Conservation (phyloP, 2,113 vertebrate species). For the Eptesicus fuscus region DNA sequence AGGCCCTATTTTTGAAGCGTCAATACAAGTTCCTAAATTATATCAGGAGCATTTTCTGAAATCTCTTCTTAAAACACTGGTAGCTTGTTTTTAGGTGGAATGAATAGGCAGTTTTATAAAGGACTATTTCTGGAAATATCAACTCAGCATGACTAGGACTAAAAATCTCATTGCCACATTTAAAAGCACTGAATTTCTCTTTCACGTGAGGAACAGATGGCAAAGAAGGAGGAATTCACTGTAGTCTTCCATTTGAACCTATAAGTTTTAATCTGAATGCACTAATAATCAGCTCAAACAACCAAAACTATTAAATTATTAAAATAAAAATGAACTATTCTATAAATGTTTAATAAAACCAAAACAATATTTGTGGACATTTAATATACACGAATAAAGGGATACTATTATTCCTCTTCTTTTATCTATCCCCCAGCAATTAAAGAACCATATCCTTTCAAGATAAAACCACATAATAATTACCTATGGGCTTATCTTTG, state of each 20-base stretch:
- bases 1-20: conserved; percentile 8
- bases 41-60: conserved; percentile 26
- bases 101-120: conserved; percentile 23
- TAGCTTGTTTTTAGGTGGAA: conserved; percentile 23
- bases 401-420: neutral
- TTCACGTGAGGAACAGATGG: neutral
- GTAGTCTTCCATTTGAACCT: neutral
- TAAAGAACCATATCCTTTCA: neutral
- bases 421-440: neutral
- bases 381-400: neutral
- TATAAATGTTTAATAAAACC: neutral
- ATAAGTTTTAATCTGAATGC: conserved; percentile 9
- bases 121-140: conserved; percentile 41
- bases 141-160: conserved; percentile 12
- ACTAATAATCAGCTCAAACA: neutral
- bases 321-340: neutral
- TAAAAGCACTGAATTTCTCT: conserved; percentile 5
- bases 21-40: conserved; percentile 46
- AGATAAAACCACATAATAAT: neutral
- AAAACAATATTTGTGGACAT: neutral
- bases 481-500: neutral
- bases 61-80: conserved; percentile 33
- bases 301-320: neutral
- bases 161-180: neutral
- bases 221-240: neutral